Conservation (phyloP, 2,888 invertebrate genomes). For the Philopedon plagiatum region DNA sequence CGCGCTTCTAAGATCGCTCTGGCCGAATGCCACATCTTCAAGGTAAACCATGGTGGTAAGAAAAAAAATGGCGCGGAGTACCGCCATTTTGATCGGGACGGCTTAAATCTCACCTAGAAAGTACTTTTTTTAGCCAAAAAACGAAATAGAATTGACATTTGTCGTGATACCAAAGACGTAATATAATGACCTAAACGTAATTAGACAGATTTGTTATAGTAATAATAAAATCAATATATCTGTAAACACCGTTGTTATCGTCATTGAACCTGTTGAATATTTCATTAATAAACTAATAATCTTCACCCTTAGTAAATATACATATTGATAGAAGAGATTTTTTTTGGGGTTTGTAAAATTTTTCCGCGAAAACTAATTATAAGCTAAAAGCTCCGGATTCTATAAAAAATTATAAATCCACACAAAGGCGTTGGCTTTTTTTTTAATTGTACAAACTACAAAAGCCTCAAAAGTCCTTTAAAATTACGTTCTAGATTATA, state of each 20-base stretch:
- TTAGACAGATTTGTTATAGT: background rate
- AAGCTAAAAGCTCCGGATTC: too few relatives aligned
- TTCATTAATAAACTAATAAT: background rate
- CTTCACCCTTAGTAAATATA: background rate
- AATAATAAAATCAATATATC: conserved; percentile 18
- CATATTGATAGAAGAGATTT: background rate
- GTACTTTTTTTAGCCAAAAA: too few relatives aligned
- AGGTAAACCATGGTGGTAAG: conserved; percentile 12
- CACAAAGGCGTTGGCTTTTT: conserved; percentile 28
- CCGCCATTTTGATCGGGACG: conserved; percentile 34
- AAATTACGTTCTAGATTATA: background rate
- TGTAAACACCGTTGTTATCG: background rate
- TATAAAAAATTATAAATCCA: too few relatives aligned
- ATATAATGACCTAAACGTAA: background rate
- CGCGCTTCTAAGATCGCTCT: conserved; percentile 68
- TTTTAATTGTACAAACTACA: background rate
- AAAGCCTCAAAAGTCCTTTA: background rate
- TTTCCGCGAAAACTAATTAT: too few relatives aligned
- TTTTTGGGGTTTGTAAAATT: background rate
- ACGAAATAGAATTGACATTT: too few relatives aligned
- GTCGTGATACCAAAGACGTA: background rate
- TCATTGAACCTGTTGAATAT: conserved; percentile 24
- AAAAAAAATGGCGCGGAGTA: conserved; percentile 32
- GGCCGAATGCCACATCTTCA: conserved; percentile 49
- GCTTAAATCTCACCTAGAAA: background rate